phyloP scores from a whole-genome alignment of 2,888 invertebrate genomes.

The Sminthurides aquaticus region DNA sequence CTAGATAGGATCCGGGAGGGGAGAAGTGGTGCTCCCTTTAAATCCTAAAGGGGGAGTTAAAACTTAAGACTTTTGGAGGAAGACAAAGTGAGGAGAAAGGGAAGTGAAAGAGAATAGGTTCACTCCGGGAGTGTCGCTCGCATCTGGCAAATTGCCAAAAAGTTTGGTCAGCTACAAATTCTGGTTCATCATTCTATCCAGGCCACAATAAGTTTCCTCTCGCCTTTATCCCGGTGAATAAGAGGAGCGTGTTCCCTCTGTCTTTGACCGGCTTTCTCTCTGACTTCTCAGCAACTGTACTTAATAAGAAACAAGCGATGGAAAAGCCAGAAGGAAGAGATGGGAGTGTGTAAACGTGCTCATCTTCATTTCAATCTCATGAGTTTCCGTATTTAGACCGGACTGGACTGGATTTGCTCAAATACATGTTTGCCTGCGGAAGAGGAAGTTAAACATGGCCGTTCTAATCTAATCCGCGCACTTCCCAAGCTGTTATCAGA shows the following conservation, averaged over 20 bases:
- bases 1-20: neutral
- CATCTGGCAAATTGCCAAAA: neutral
- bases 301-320: neutral
- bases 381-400: too few relatives aligned
- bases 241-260: neutral
- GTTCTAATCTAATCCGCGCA: too few relatives aligned
- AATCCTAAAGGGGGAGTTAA: too few relatives aligned
- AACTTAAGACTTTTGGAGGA: neutral
- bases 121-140: neutral
- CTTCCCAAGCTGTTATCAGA: too few relatives aligned
- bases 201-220: neutral
- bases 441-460: too few relatives aligned
- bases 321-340: too few relatives aligned
- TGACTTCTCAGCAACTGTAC: too few relatives aligned
- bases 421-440: too few relatives aligned
- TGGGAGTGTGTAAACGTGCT: neutral
- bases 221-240: too few relatives aligned
- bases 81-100: neutral
- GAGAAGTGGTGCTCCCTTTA: too few relatives aligned
- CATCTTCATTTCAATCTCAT: too few relatives aligned
- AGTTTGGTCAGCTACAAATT: neutral
- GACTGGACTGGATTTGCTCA: too few relatives aligned
- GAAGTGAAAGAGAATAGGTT: neutral
- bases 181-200: neutral
- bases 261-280: neutral